Evolutionary conservation across 2,113 vertebrate species (phyloP), one percentile per base, ranked within the genome.

Genomic region (Oncorhynchus tshawytscha): DNA sequence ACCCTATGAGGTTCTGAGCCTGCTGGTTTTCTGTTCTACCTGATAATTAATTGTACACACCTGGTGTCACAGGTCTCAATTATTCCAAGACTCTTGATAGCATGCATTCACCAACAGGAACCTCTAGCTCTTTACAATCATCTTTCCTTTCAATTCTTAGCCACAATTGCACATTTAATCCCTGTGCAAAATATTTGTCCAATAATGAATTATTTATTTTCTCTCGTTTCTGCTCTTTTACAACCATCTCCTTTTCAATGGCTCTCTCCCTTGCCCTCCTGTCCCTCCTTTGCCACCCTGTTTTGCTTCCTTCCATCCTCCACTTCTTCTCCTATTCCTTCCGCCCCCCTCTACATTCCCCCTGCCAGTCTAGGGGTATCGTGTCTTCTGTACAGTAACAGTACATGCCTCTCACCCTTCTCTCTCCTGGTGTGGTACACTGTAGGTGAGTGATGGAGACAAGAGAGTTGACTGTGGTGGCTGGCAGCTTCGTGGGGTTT

Each of bases 401-500:
- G 18, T 62, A 8, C 16, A 16, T 31, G 8, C 31, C 31, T 31
- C 49, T 73, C 70, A 16, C 87, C 12, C 64, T 64, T 72, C 82
- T 3, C 59, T 78, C 71, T 34, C 71, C 49, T 54, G 15, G 51
- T 54, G 51, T 54, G 15, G 51, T 18, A 54, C 5, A 54, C n/a
- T 62, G 59, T 62, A 94, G 94, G 91, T 91, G 89, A 92, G 91
- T 84, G 91, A 94, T 94, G 93, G 94, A 93, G 86, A 91, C 73
- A 75, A 92, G 92, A 91, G 93, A 94, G 92, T 89, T 93, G 91
- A 91, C 83, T 31, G 92, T 95, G 84, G 88, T 94, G 18, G 90
- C 90, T 65, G 86, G 92, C 84, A 95, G 93, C 88, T 95, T 95
- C 3, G 81, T 90, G 65, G 81, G 81, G n/a, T 94, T 95, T 90